Percentiles rank a stretch among this genome's conserved stretches.
These are phyloP conservation scores for Psittacula cyanocephala DNA, from an alignment of 2,113 vertebrate genomes.

Conservation along the genomic window DNA sequence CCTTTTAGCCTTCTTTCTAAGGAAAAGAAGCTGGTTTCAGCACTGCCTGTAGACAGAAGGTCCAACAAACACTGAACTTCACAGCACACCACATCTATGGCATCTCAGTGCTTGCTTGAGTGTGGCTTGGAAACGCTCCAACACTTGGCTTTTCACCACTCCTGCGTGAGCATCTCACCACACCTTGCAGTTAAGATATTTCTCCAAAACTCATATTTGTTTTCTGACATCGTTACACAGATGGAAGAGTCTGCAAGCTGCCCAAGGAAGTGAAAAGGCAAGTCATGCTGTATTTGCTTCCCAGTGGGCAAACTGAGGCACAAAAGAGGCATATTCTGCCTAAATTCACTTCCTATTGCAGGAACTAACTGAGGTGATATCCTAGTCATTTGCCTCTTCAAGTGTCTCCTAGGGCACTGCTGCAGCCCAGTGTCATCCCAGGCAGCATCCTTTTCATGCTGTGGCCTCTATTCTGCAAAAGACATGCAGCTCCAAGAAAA, in stretches of 20 bases:
- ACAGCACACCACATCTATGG: accelerated
- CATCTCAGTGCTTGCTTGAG: not conserved
- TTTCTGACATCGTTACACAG: not conserved
- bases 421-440: not conserved
- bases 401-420: accelerated
- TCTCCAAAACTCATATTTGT: accelerated
- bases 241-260: not conserved
- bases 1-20: not conserved
- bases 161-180: not conserved
- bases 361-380: not conserved
- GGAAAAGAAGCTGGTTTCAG: not conserved
- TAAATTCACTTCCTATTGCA: not conserved
- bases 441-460: not conserved
- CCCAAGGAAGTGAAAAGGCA: not conserved
- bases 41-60: not conserved
- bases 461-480: not conserved
- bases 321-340: not conserved
- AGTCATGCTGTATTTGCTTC: not conserved
- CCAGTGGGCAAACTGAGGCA: not conserved
- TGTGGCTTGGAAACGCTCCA: not conserved
- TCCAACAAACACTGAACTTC: accelerated
- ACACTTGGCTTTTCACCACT: not conserved
- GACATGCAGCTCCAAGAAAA: not conserved
- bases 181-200: not conserved
- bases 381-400: not conserved